Evolutionary conservation across 2,797 vertebrate species (phyloP).

Genomic region (Lycodopsis pacificus): DNA sequence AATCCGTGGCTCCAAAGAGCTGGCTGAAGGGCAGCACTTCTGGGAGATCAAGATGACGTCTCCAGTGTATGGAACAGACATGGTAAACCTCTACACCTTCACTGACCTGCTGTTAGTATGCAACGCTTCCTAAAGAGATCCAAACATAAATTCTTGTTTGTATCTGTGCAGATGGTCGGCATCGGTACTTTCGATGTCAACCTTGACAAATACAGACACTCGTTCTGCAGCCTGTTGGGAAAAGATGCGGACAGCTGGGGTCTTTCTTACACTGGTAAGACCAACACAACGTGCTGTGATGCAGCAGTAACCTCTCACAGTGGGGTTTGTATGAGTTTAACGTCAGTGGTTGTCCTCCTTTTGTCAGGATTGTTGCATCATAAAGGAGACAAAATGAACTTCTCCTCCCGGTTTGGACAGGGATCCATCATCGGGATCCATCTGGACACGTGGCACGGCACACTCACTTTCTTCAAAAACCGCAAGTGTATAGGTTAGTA

Average conservation of each 20-base stretch:
- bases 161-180: slow-evolving; percentile 91
- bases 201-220: slow-evolving; percentile 95
- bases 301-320: neutral
- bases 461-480: slow-evolving; percentile 97
- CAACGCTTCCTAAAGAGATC: neutral
- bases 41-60: slow-evolving; percentile 99
- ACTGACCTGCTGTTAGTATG: neutral
- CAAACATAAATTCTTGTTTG: neutral
- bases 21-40: slow-evolving; percentile 95
- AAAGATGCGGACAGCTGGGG: slow-evolving; percentile 98
- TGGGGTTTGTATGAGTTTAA: neutral
- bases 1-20: slow-evolving; percentile 92
- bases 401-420: slow-evolving; percentile 95
- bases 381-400: slow-evolving; percentile 94
- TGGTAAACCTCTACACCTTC: slow-evolving; percentile 82
- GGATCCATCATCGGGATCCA: slow-evolving; percentile 98
- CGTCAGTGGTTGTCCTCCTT: neutral
- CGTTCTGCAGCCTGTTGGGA: slow-evolving; percentile 96
- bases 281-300: neutral
- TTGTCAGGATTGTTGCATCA: slow-evolving; percentile 92
- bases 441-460: slow-evolving; percentile 96
- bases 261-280: slow-evolving; percentile 95
- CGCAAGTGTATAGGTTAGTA: slow-evolving; percentile 95
- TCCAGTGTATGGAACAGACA: slow-evolving; percentile 96
- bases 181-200: slow-evolving; percentile 95